phyloP scores from a whole-genome alignment of 2,797 vertebrate species.

The Rhinoraja longicauda region DNA sequence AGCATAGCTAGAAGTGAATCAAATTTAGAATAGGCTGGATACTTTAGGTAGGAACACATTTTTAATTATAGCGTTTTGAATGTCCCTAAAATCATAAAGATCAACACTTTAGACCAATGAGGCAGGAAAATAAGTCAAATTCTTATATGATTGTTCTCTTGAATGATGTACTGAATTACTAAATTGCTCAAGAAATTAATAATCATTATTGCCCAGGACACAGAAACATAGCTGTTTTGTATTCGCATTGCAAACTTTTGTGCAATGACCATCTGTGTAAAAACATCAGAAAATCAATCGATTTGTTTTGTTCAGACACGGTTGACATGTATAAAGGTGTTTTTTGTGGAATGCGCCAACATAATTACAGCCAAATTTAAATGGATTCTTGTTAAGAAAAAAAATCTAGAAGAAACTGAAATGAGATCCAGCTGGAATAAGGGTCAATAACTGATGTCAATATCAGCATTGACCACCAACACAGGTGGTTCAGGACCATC shows the following conservation, averaged over 20 bases:
- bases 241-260: background rate
- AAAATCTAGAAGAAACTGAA: background rate
- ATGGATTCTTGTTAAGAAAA: background rate
- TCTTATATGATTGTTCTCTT: background rate
- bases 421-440: too few relatives aligned
- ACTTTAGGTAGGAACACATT: background rate
- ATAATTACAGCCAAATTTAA: background rate
- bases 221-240: background rate
- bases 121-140: background rate
- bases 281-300: background rate
- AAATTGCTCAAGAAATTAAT: background rate
- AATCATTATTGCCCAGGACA: background rate
- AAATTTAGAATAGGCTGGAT: background rate
- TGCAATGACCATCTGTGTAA: background rate
- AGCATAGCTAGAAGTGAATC: background rate
- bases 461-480: background rate
- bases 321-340: background rate
- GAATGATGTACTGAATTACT: background rate
- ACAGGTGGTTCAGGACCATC: background rate
- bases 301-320: background rate
- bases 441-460: background rate
- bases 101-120: background rate
- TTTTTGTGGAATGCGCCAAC: background rate
- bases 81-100: background rate
- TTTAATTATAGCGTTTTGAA: background rate